Evolutionary conservation across 2,113 vertebrate species (phyloP), one percentile per base, ranked within the genome.

Genomic region (Todiramphus saurophagus): DNA sequence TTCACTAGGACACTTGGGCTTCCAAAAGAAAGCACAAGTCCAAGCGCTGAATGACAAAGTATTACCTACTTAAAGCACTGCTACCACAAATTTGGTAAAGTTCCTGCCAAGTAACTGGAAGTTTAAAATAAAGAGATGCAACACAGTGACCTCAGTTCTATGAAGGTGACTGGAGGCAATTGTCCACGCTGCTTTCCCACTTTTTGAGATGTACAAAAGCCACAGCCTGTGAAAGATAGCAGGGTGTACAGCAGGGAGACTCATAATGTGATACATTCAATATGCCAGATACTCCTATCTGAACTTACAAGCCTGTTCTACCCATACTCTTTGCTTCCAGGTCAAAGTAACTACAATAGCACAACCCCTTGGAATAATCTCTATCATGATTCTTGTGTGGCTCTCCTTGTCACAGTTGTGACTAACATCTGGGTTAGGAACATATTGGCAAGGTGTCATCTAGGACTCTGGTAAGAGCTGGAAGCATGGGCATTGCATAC

Each of bases 201-300:
- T 56, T 41, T 10, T 30, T 33, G 35, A 76, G 59, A 58, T 13
- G 16, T 27, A n/a, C 39, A 70, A 48, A 70, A 93, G 77, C 64
- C n/a, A 50, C 7, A 70, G 43, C 8, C 17, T 69, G 41, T 53
- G 43, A 25, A 59, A 73, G n/a, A 44, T 37, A 93, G 48, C 33
- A 68, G 11, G 35, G 58, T 12, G 20, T 17, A n/a, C 0, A 53
- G n/a, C 0, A 73, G 35, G 21, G 58, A 91, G 13, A 19, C 50
- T 53, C 17, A 7, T 8, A 37, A n/a, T 1, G 1, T 11, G 2
- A 44, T 3, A 37, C 14, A 17, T 7, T 59, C 1, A 0, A 8
- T 50, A n/a, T 55, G 19, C 10, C n/a, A 46, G 56, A 11, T 27
- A 51, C 27, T 46, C 67, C 76, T 43, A 63, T 44, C 2, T 10